Evolutionary conservation across 2,888 invertebrate species (phyloP).

Genomic region (Peribatodes rhomboidaria): DNA sequence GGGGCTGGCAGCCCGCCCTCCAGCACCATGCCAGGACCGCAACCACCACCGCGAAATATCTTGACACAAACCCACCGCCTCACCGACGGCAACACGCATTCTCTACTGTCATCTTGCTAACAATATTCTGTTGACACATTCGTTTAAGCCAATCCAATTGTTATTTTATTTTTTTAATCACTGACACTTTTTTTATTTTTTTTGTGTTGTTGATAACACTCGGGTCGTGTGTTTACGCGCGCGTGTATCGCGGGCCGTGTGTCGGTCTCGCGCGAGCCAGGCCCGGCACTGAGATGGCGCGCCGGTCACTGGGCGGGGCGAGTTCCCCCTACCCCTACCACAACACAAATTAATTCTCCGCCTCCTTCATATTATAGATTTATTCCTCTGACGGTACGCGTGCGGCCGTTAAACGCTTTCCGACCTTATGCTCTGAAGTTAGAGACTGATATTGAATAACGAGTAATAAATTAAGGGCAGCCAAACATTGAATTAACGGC

Average conservation of each 20-base stretch:
- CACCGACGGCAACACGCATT: conserved; percentile 60
- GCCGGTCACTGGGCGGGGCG: conserved; percentile 73
- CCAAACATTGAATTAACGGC: conserved; percentile 82
- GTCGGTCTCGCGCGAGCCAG: conserved; percentile 46
- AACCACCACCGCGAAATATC: conserved; percentile 71
- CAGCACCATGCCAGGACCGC: conserved; percentile 87
- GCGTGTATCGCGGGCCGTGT: conserved; percentile 44
- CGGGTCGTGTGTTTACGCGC: conserved; percentile 47
- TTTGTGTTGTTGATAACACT: conserved; percentile 40
- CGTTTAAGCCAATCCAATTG: conserved; percentile 30
- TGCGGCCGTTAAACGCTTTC: conserved; percentile 75
- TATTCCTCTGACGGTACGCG: conserved; percentile 78
- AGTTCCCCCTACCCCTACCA: conserved; percentile 72
- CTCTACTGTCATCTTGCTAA: conserved; percentile 61
- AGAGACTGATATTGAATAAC: conserved; percentile 81
- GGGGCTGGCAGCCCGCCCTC: conserved; percentile 90
- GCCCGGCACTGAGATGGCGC: conserved; percentile 83
- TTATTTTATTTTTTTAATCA: conserved; percentile 19
- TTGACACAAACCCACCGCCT: conserved; percentile 61
- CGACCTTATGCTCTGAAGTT: conserved; percentile 78
- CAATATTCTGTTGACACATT: conserved; percentile 26
- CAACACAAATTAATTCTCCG: conserved; percentile 80
- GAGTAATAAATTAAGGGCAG: conserved; percentile 79
- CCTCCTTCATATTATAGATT: conserved; percentile 86
- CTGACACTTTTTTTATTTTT: conserved; percentile 47